Conservation (phyloP, 2,888 invertebrate species). For the Macrosoma leucophasiata region DNA sequence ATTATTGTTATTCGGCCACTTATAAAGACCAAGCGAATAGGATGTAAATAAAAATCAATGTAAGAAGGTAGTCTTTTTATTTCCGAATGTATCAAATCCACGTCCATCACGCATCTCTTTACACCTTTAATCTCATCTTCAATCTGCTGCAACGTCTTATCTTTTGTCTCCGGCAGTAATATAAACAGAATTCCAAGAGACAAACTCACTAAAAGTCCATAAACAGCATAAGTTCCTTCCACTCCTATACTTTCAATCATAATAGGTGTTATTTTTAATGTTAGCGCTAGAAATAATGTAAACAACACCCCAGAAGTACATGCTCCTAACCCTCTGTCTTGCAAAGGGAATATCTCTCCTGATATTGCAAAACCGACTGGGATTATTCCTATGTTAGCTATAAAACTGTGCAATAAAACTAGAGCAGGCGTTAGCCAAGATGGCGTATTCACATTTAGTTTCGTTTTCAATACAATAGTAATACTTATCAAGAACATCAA, state of each 20-base stretch:
- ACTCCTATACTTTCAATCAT: constrained; percentile 31
- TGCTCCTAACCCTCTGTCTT: constrained; percentile 29
- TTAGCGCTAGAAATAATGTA: constrained; percentile 26
- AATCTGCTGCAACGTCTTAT: constrained; percentile 36
- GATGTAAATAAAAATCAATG: no score
- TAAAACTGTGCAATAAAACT: constrained; percentile 31
- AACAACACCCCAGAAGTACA: constrained; percentile 29
- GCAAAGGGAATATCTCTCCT: constrained; percentile 36
- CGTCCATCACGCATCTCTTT: neutral
- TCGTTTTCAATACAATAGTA: constrained; percentile 27
- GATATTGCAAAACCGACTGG: constrained; percentile 32
- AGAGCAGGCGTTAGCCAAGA: constrained; percentile 27
- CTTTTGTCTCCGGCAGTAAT: constrained; percentile 38
- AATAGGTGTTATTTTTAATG: constrained; percentile 33
- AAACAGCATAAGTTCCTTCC: constrained; percentile 31
- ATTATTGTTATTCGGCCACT: no score
- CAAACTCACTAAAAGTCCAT: constrained; percentile 11
- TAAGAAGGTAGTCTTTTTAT: no score
- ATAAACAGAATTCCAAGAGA: constrained; percentile 26
- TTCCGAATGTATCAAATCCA: no score
- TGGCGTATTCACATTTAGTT: constrained; percentile 4
- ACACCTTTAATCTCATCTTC: constrained; percentile 32
- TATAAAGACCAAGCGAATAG: no score
- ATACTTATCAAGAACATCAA: constrained; percentile 33
- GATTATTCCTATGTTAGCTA: constrained; percentile 31